phyloP scores from a whole-genome alignment of 2,888 invertebrate genomes.

The Portevinia maculata region DNA sequence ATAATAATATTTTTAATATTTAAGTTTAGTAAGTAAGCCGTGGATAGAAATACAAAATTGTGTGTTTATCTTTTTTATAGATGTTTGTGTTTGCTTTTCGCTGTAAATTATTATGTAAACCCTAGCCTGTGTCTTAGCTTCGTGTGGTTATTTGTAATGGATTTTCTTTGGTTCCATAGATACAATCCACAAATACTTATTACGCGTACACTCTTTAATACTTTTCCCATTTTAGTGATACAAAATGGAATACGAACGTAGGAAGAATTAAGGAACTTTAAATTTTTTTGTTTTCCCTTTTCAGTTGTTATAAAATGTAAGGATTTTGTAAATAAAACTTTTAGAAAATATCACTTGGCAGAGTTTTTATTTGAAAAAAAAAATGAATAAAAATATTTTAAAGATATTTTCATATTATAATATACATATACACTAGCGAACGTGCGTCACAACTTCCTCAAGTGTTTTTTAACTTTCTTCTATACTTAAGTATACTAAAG shows the following conservation, averaged over 20 bases:
- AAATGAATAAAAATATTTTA: too few species aligned
- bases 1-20: conserved; percentile 45
- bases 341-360: conserved; percentile 9
- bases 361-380: not conserved
- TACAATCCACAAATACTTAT: conserved; percentile 4
- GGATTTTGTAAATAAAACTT: conserved; percentile 63
- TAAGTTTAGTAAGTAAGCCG: conserved; percentile 65
- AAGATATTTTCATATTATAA: not conserved
- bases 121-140: conserved; percentile 26
- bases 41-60: conserved; percentile 67
- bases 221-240: conserved; percentile 29
- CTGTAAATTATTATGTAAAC: conserved; percentile 2
- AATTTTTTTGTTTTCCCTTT: conserved; percentile 25
- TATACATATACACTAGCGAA: too few species aligned
- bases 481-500: too few species aligned
- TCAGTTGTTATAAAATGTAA: conserved; percentile 59
- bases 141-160: conserved; percentile 31
- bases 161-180: conserved; percentile 16
- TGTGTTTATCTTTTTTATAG: conserved; percentile 48
- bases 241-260: conserved; percentile 32
- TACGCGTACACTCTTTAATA: not conserved
- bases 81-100: conserved; percentile 17
- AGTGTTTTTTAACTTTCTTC: too few species aligned
- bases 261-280: conserved; percentile 36
- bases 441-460: too few species aligned